Evolutionary conservation across 2,113 vertebrate species (phyloP).

Genomic region (Cochlearius cochlearius): DNA sequence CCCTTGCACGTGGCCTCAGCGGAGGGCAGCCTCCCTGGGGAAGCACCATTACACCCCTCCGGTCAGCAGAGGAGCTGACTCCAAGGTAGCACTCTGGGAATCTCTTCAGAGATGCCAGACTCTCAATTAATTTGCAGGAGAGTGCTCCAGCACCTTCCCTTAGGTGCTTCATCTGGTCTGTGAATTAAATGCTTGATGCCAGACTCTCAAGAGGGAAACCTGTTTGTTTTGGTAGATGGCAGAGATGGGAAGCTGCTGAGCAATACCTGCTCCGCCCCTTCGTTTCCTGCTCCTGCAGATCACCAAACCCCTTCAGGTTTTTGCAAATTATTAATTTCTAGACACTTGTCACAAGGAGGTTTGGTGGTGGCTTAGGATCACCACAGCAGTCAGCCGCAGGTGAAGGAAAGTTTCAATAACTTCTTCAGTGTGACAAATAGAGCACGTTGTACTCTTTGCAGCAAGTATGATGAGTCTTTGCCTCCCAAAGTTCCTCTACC

Average conservation of each 20-base stretch:
- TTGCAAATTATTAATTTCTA: not conserved
- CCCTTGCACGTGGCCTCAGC: rapidly evolving
- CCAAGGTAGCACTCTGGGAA: not conserved
- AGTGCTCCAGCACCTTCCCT: not conserved
- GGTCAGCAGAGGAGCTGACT: not conserved
- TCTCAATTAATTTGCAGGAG: not conserved
- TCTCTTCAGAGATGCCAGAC: not conserved
- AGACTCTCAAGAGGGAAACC: not conserved
- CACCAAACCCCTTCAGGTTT: not conserved
- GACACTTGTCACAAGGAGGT: not conserved
- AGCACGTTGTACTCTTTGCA: not conserved
- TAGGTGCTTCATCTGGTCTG: not conserved
- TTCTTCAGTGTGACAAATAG: not conserved
- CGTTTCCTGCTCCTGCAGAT: not conserved
- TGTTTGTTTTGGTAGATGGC: not conserved
- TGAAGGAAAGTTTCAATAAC: not conserved
- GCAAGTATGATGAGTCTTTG: not conserved
- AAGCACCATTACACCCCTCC: not conserved
- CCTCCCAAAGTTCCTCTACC: not conserved
- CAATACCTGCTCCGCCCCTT: rapidly evolving
- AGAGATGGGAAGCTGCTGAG: not conserved
- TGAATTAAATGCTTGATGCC: not conserved
- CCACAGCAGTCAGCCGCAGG: not conserved
- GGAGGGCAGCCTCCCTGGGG: not conserved
- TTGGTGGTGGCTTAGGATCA: not conserved